phyloP scores from a whole-genome alignment of 2,888 invertebrate genomes.

The Diplazon laetatorius region DNA sequence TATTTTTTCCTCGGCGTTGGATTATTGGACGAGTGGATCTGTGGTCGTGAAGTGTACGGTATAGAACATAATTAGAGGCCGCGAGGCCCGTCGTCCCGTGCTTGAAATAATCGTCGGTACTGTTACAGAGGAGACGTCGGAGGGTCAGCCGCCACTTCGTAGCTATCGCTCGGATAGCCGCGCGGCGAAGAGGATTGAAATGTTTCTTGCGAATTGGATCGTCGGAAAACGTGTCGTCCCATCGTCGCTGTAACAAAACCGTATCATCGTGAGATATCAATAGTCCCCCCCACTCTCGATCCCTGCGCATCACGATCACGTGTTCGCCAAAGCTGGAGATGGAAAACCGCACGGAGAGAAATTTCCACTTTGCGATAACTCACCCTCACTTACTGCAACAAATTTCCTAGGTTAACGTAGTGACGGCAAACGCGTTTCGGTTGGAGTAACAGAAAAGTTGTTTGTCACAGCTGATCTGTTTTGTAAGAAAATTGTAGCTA shows the following conservation, averaged over 20 bases:
- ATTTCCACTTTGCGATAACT: no score
- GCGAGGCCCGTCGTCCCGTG: constrained; percentile 69
- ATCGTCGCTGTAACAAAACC: background rate
- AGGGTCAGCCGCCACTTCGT: constrained; percentile 29
- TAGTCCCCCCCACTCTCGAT: no score
- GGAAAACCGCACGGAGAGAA: no score
- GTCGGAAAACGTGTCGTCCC: background rate
- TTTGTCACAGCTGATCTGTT: no score
- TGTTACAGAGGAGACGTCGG: constrained; percentile 70
- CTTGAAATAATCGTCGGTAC: constrained; percentile 78
- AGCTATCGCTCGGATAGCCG: constrained; percentile 29
- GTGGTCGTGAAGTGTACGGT: constrained; percentile 65
- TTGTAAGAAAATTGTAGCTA: no score
- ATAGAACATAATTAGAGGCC: constrained; percentile 70
- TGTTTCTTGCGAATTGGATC: constrained; percentile 35
- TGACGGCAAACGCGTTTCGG: no score
- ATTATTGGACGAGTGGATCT: constrained; percentile 47
- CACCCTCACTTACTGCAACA: no score
- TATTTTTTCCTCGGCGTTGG: background rate
- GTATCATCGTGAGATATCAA: constrained; percentile 24
- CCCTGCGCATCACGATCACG: background rate
- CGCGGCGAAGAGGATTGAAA: no score
- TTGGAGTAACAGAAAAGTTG: no score
- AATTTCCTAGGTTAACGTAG: no score
- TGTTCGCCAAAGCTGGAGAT: background rate